Percentiles rank a stretch among this genome's conserved stretches.
These are phyloP conservation scores for Phrynosoma platyrhinos DNA, from an alignment of 2,113 vertebrate species.

Conservation along the genomic window DNA sequence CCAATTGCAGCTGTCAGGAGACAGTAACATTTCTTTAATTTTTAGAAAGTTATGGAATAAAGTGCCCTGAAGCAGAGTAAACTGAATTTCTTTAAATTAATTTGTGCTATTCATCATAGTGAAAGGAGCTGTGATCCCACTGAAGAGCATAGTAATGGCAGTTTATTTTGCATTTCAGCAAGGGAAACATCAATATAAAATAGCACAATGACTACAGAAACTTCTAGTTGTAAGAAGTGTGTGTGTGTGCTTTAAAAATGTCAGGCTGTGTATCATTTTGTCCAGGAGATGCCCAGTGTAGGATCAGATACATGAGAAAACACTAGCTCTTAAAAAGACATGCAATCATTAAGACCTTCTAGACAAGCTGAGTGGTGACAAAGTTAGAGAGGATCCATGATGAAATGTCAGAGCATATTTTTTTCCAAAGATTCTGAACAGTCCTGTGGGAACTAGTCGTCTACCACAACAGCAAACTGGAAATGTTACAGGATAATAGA, in stretches of 20 bases:
- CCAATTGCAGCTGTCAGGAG: not conserved
- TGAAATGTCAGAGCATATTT: constrained; percentile 35
- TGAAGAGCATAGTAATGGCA: not conserved
- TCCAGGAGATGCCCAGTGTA: not conserved
- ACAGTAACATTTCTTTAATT: not conserved
- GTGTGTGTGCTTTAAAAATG: not conserved
- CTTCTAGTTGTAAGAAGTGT: not conserved
- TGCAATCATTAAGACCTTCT: constrained; percentile 33
- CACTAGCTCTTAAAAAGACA: constrained; percentile 27
- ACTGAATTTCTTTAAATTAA: not conserved
- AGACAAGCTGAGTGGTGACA: not conserved
- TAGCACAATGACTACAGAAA: constrained; percentile 1
- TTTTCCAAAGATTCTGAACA: constrained; percentile 18
- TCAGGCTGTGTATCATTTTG: not conserved
- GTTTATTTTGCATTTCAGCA: constrained; percentile 1
- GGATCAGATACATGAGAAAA: constrained; percentile 39
- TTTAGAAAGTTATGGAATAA: not conserved
- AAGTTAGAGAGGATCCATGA: constrained; percentile 14
- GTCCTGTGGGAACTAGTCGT: constrained; percentile 24
- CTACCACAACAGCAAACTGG: not conserved
- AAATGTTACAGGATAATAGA: not conserved
- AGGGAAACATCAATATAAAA: constrained; percentile 27
- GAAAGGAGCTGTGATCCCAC: constrained; percentile 40
- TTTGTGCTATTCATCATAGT: not conserved
- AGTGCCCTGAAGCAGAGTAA: not conserved